phyloP scores from a whole-genome alignment of 2,797 vertebrate genomes.

The Brachymystax lenok region DNA sequence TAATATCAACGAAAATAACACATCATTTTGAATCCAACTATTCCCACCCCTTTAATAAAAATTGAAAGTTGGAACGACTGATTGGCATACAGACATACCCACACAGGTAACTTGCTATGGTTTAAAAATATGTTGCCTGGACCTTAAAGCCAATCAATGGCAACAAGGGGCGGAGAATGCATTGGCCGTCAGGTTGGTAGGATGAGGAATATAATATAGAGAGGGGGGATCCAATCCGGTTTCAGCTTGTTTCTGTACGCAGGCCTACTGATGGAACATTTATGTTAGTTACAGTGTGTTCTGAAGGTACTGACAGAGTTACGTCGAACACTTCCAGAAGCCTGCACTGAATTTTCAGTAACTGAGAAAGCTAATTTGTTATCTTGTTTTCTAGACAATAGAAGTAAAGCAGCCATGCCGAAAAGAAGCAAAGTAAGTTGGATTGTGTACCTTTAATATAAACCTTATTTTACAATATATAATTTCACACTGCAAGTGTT shows the following conservation, averaged over 20 bases:
- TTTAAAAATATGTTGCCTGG: slow-evolving; percentile 75
- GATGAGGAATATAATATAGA: slow-evolving; percentile 70
- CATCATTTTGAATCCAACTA: background rate
- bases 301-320: slow-evolving; percentile 33
- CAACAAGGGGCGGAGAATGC: slow-evolving; percentile 65
- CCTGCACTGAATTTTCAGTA: slow-evolving; percentile 21
- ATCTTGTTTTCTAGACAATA: slow-evolving; percentile 17
- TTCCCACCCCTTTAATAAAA: slow-evolving; percentile 3
- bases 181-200: slow-evolving; percentile 65
- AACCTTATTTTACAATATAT: slow-evolving; percentile 8
- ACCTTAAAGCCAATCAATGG: slow-evolving; percentile 74
- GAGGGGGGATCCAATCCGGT: slow-evolving; percentile 80
- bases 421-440: slow-evolving; percentile 75
- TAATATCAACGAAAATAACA: background rate
- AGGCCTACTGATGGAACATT: slow-evolving; percentile 32
- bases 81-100: slow-evolving; percentile 77
- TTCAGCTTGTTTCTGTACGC: slow-evolving; percentile 76
- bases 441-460: slow-evolving; percentile 20
- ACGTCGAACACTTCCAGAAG: slow-evolving; percentile 21
- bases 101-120: slow-evolving; percentile 79
- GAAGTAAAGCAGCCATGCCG: slow-evolving; percentile 69
- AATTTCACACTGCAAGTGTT: background rate
- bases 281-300: slow-evolving; percentile 57
- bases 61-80: slow-evolving; percentile 47
- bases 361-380: slow-evolving; percentile 34